phyloP scores from a whole-genome alignment of 1,140 invertebrate species.

The Oscheius sp. region DNA sequence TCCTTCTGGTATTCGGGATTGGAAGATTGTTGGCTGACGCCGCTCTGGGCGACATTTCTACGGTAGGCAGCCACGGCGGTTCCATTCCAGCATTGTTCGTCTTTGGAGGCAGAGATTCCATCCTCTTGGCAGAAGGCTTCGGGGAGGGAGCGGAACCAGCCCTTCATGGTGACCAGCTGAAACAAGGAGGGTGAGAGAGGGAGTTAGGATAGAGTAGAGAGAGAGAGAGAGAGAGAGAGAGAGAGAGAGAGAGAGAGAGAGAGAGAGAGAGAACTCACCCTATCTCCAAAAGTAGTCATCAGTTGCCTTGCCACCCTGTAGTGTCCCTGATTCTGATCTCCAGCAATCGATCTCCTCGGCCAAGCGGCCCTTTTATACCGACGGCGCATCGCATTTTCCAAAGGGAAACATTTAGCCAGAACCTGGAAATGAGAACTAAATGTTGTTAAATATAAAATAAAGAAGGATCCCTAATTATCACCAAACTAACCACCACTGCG shows the following conservation, averaged over 20 bases:
- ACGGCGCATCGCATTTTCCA: background rate
- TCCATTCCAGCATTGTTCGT: constrained; percentile 24
- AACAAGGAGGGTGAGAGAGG: background rate
- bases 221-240: constrained; percentile 9
- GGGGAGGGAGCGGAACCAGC: constrained; percentile 9
- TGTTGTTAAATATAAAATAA: too few species aligned
- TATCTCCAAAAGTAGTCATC: background rate
- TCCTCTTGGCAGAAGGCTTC: constrained; percentile 9
- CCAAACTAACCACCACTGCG: too few species aligned
- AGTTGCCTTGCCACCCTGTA: background rate
- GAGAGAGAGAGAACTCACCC: constrained; percentile 10
- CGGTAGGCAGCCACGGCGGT: background rate
- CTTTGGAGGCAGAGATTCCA: background rate
- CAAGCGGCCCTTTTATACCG: background rate
- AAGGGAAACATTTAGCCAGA: background rate
- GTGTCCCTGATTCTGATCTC: background rate
- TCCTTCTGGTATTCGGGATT: constrained; percentile 23
- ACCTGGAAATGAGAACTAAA: too few species aligned
- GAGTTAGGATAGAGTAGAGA: background rate
- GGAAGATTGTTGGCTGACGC: constrained; percentile 9
- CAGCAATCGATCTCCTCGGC: background rate
- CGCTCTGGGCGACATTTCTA: background rate
- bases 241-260: constrained; percentile 3
- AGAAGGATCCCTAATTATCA: too few species aligned
- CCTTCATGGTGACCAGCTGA: constrained; percentile 7